Base-by-base conservation (phyloP, 2,113 vertebrate species). In the Ctenodactylus gundi region DNA sequence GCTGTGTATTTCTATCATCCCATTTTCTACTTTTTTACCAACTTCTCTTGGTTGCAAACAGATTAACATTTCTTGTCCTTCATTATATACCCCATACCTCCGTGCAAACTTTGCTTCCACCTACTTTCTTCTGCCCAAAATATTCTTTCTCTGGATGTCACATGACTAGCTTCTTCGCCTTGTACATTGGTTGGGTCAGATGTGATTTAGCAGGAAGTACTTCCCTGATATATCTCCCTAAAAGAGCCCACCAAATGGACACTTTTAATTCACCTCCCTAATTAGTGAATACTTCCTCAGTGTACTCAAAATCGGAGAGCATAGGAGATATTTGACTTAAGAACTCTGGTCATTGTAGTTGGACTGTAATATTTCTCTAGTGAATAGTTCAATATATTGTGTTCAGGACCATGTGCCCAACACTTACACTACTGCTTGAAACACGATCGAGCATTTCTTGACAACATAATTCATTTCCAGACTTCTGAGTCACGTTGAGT, bases 171-270 rank as follows among this genome's bases (percentile, higher is more conserved):
- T 58, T 76, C 58, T n/a, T 80, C 41, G 44, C 51, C 17, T 77
- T 41, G 29, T 51, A 0, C 1, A 2, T 7, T 20, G 8, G 7
- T 21, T 39, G 41, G 0, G 12, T 57, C 31, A 58, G 41, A 31
- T 15, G 36, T 1, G 34, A 1, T 25, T 72, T 36, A 72, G 18
- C 7, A 44, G 36, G 21, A 31, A 55, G 1, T 15, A 85, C 27
- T 84, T 55, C 6, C 34, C 44, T n/a, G 21, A 29, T 2, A n/a
- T 25, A 51, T 14, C 10, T 27, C 41, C 58, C 91, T 51, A 91
- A 93, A 77, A 73, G 55, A 31, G 57, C 17, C 11, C 12, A 15
- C 12, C 17, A 72, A 51, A 17, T 9, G 60, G 13, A 55, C 21
- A 73, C 3, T 53, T 41, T 67, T 84, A 77, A 81, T 46, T 15